Evolutionary conservation across 2,888 invertebrate genomes (phyloP).

Genomic region (Masnerella sp.): DNA sequence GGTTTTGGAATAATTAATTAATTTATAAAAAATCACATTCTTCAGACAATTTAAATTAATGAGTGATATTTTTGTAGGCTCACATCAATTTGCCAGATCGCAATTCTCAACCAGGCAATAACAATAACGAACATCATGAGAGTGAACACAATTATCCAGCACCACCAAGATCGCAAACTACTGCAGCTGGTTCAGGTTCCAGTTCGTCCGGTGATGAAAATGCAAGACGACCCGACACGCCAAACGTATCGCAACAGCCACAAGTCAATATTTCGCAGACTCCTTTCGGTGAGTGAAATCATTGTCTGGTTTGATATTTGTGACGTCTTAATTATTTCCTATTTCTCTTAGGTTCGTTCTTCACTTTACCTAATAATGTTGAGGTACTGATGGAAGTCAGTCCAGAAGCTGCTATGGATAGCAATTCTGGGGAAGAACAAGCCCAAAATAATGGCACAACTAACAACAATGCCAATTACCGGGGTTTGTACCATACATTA

Average conservation of each 20-base stretch:
- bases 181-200: slow-evolving; percentile 37
- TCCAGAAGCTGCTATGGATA: slow-evolving; percentile 78
- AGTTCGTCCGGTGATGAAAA: slow-evolving; percentile 57
- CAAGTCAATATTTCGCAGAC: slow-evolving; percentile 50
- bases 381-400: slow-evolving; percentile 82
- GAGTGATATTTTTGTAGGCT: slow-evolving; percentile 66
- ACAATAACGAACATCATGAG: slow-evolving; percentile 63
- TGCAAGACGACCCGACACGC: slow-evolving; percentile 60
- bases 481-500: slow-evolving; percentile 26
- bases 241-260: slow-evolving; percentile 53
- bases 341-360: slow-evolving; percentile 66
- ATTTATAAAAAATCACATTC: no score
- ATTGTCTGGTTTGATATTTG: not conserved
- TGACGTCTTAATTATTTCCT: not conserved
- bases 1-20: no score
- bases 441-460: slow-evolving; percentile 64
- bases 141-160: slow-evolving; percentile 63
- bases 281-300: slow-evolving; percentile 51
- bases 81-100: slow-evolving; percentile 70
- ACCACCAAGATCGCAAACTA: slow-evolving; percentile 57
- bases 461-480: slow-evolving; percentile 62
- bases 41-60: no score
- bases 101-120: slow-evolving; percentile 65
- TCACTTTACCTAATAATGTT: slow-evolving; percentile 77
- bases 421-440: slow-evolving; percentile 66